A percentile compares a stretch with the other conserved stretches of the same genome.
These are phyloP conservation scores for Microplitis manilae DNA, from an alignment of 2,888 invertebrate species.

Conservation along the genomic window DNA sequence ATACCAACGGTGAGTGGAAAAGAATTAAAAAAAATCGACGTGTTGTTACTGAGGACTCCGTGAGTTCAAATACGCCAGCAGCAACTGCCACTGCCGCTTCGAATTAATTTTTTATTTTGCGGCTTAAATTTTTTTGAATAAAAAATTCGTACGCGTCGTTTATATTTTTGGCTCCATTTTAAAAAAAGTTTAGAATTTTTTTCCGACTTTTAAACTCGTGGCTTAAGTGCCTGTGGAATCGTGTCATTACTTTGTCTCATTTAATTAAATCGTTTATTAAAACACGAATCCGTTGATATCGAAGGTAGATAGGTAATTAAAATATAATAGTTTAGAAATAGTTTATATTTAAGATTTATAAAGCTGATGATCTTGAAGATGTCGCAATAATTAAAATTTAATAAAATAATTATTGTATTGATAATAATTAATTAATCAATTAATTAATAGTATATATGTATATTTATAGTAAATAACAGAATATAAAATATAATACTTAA, in stretches of 20 bases:
- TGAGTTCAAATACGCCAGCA: conserved; percentile 53
- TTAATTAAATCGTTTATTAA: not conserved
- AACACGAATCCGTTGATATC: not conserved
- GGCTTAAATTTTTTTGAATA: too few relatives aligned
- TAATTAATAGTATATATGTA: conserved; percentile 34
- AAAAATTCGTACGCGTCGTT: too few relatives aligned
- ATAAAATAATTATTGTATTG: conserved; percentile 35
- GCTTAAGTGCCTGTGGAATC: conserved; percentile 38
- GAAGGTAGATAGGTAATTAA: conserved; percentile 42
- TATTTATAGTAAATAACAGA: conserved; percentile 51
- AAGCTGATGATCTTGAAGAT: conserved; percentile 6
- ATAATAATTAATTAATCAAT: conserved; percentile 27
- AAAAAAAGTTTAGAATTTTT: too few relatives aligned
- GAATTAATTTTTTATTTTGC: conserved; percentile 52
- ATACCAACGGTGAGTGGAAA: conserved; percentile 98
- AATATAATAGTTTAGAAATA: conserved; percentile 40
- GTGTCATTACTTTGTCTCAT: not conserved
- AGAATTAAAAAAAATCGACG: conserved; percentile 91
- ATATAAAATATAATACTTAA: conserved; percentile 55
- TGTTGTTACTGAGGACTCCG: conserved; percentile 73
- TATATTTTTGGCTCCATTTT: too few relatives aligned
- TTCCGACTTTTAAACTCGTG: not conserved
- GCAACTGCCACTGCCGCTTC: conserved; percentile 60
- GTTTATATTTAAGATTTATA: not conserved
- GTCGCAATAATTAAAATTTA: conserved; percentile 2